Percentiles rank a stretch among this genome's conserved stretches.
Conservation (phyloP, 2,797 vertebrate genomes). For the Menidia menidia region DNA sequence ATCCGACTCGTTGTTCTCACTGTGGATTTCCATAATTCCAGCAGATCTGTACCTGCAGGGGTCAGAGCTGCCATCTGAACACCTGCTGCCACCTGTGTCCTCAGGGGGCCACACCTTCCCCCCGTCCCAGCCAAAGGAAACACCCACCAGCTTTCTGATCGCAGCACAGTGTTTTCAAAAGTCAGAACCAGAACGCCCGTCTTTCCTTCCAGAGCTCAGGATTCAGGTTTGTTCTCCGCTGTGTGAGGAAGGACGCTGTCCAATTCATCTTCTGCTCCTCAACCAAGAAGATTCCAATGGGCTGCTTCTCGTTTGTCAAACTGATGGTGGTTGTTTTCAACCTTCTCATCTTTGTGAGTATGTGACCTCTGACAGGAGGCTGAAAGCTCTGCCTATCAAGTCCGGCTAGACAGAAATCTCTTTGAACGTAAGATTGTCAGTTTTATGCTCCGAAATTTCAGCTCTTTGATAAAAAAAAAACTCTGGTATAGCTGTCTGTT, state of each 20-base stretch:
- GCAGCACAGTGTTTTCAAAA: background rate
- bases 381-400: too few relatives aligned
- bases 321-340: conserved; percentile 91
- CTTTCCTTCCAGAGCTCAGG: too few relatives aligned
- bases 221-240: too few relatives aligned
- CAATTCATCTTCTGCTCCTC: conserved; percentile 54
- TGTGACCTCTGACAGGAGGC: conserved; percentile 21
- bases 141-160: conserved; percentile 18
- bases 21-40: too few relatives aligned
- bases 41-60: conserved; percentile 45
- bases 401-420: too few relatives aligned
- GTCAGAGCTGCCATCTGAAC: conserved; percentile 37
- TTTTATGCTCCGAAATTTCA: too few relatives aligned
- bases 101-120: conserved; percentile 57
- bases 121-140: background rate
- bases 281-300: conserved; percentile 85
- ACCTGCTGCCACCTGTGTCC: conserved; percentile 23
- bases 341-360: conserved; percentile 91
- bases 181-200: background rate
- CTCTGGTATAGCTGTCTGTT: too few relatives aligned
- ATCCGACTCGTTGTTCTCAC: too few relatives aligned
- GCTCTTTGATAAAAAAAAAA: too few relatives aligned
- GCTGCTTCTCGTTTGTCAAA: conserved; percentile 89
- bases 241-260: background rate
- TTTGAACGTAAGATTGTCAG: too few relatives aligned